Evolutionary conservation across 2,113 vertebrate genomes (phyloP).

Genomic region (Seriola aureovittata): DNA sequence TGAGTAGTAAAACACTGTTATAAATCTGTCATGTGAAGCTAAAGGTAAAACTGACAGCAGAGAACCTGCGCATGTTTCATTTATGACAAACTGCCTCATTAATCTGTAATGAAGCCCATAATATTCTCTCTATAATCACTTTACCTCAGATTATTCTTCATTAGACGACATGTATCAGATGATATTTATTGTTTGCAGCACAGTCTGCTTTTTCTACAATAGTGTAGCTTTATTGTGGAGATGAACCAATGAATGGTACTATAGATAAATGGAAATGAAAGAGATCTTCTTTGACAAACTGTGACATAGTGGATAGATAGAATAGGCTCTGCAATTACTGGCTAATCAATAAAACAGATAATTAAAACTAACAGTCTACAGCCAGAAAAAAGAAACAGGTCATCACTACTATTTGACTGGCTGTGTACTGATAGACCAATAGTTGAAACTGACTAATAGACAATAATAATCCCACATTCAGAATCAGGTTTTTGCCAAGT

Average conservation of each 20-base stretch:
- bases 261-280: background rate
- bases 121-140: constrained; percentile 28
- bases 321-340: too few relatives aligned
- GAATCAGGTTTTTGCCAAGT: too few relatives aligned
- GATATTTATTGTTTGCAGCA: background rate
- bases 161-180: background rate
- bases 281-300: too few relatives aligned
- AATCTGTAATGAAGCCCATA: constrained; percentile 33
- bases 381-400: background rate
- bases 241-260: background rate
- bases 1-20: constrained; percentile 1
- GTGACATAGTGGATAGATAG: too few relatives aligned
- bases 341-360: too few relatives aligned
- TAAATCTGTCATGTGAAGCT: constrained; percentile 14
- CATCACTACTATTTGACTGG: background rate
- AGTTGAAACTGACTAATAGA: too few relatives aligned
- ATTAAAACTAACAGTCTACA: too few relatives aligned
- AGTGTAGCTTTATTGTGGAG: background rate
- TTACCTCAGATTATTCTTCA: constrained; percentile 11
- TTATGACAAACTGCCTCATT: constrained; percentile 19
- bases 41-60: background rate
- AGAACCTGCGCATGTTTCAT: background rate
- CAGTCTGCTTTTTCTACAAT: background rate
- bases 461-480: background rate
- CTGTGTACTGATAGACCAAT: too few relatives aligned